Evolutionary conservation across 2,113 vertebrate species (phyloP).

Genomic region (Heterotilapia buettikoferi): DNA sequence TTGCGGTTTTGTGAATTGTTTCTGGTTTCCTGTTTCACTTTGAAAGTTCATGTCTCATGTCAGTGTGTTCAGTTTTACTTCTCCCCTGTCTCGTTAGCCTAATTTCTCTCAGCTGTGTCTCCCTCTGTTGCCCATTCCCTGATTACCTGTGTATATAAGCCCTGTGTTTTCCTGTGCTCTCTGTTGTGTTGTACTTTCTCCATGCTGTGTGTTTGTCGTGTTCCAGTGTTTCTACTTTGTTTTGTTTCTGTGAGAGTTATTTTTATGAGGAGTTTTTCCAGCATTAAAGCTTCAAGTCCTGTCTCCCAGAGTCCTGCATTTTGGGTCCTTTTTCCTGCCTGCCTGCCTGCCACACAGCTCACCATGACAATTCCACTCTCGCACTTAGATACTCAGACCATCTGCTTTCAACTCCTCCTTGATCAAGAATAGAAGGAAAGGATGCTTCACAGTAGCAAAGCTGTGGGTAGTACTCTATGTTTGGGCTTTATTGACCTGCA

Average conservation of each 20-base stretch:
- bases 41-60: background rate
- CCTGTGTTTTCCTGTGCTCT: background rate
- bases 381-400: background rate
- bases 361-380: background rate
- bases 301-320: background rate
- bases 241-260: fast-evolving
- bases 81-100: background rate
- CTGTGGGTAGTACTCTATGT: background rate
- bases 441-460: background rate
- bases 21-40: background rate
- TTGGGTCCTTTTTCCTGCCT: fast-evolving
- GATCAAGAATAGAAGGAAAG: background rate
- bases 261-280: background rate
- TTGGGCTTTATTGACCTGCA: background rate
- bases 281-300: background rate
- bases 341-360: background rate
- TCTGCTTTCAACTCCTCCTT: background rate
- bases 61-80: background rate
- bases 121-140: background rate
- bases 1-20: background rate
- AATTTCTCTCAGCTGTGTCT: background rate
- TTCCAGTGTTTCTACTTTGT: fast-evolving
- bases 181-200: fast-evolving
- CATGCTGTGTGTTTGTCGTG: fast-evolving
- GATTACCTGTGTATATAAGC: background rate